Base-by-base conservation (phyloP, 2,888 invertebrate genomes). In the Tromatobia lineatoria region DNA sequence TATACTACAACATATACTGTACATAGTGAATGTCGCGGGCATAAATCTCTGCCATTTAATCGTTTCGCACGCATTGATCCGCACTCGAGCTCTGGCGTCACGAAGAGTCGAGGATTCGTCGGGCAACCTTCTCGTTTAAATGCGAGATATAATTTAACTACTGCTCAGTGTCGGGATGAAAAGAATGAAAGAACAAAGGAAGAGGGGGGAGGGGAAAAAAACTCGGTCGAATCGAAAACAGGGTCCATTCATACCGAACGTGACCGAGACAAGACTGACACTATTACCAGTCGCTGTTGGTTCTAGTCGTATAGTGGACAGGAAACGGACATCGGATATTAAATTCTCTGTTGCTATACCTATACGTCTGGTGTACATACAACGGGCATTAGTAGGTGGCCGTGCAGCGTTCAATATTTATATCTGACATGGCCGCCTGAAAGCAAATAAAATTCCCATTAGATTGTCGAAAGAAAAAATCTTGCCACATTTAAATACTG, bases 231-330 rank as follows among this genome's bases (percentile, higher is more conserved):
- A 86, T 88, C 88, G 88, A 90, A 89, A 91, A 88, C 87, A 88
- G 80, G 80, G 83, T 82, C 86, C 90, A 92, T 92, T 92, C 90
- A 91, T 89, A 88, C 79, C 34, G 90, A 91, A 93, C 92, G 92
- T 92, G 92, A 91, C 92, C 90, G 88, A 85, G 87, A 87, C 90
- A 85, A 86, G 86, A 88, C 87, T 88, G 89, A 83, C 88, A 88
- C 88, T 91, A 92, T 93, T 93, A 92, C 90, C 80, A 86, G 81
- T 80, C 71, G 79, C 76, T 83, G 80, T 80, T 71, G 86, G 77
- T 74, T 79, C 50, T 80, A 38, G 77, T 69, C 75, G 13, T 57
- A 52, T 61, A 71, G 42, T 67, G 52, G 45, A 80, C 80, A 73
- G 73, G 67, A 77, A 80, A 83, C 73, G 77, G 73, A 66, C 76